phyloP scores from a whole-genome alignment of 2,113 vertebrate genomes.

The Anolis sagrei region DNA sequence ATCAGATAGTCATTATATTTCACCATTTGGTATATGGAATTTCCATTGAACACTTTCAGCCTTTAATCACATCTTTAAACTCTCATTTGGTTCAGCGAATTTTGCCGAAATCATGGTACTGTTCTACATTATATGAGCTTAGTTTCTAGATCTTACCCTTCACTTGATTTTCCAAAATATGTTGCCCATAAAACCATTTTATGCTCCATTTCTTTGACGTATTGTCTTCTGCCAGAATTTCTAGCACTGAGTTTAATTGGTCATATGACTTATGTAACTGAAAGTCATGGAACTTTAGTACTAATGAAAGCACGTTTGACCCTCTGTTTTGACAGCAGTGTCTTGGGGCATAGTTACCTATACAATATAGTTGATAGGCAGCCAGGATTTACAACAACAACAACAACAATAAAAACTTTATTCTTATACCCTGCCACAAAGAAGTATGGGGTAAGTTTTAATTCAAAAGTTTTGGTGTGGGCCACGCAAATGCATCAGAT shows the following conservation, averaged over 20 bases:
- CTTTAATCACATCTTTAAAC: constrained; percentile 66
- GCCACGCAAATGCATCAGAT: too few relatives aligned
- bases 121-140: rapidly evolving
- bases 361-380: background rate
- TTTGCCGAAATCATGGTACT: constrained; percentile 33
- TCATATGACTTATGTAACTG: background rate
- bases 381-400: too few relatives aligned
- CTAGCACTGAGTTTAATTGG: background rate
- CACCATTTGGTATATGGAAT: constrained; percentile 61
- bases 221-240: background rate
- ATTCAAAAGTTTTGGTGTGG: too few relatives aligned
- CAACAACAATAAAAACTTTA: too few relatives aligned
- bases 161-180: background rate
- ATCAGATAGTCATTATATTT: constrained; percentile 73
- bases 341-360: too few relatives aligned
- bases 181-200: background rate
- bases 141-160: background rate
- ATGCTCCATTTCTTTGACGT: background rate
- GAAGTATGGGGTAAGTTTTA: too few relatives aligned
- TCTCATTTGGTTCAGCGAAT: constrained; percentile 40
- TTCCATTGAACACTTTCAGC: constrained; percentile 63
- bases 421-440: too few relatives aligned
- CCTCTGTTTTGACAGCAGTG: background rate
- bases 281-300: background rate
- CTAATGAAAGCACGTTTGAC: background rate